Percentiles rank a stretch among this genome's conserved stretches.
These are phyloP conservation scores for Paramormyrops kingsleyae DNA, from an alignment of 2,113 vertebrate species.

Conservation along the genomic window DNA sequence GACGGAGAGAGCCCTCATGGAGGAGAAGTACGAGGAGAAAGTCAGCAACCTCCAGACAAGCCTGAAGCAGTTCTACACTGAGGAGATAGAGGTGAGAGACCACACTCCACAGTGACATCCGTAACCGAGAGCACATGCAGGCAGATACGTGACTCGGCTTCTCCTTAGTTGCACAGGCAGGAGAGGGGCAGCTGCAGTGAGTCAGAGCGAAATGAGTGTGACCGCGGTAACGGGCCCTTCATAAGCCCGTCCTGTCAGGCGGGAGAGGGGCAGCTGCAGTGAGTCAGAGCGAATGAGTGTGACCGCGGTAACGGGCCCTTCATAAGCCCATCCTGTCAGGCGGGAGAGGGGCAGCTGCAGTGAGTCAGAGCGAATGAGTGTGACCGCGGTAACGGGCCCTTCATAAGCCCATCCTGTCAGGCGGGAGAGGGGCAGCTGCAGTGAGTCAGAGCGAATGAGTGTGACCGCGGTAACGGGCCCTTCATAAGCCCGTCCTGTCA, in stretches of 20 bases:
- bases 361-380: no score
- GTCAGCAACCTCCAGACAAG: conserved; percentile 75
- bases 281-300: no score
- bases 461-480: neutral
- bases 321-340: no score
- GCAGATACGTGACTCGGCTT: neutral
- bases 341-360: no score
- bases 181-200: neutral
- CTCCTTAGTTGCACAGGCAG: neutral
- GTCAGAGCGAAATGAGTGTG: no score
- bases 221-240: no score
- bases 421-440: conserved; percentile 24
- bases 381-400: neutral
- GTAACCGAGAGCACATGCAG: neutral
- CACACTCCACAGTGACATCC: neutral
- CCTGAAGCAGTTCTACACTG: conserved; percentile 77
- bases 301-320: no score
- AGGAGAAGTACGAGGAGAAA: conserved; percentile 79
- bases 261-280: no score
- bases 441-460: neutral
- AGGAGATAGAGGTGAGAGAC: conserved; percentile 72
- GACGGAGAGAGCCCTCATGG: conserved; percentile 68
- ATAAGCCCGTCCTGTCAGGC: no score
- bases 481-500: neutral
- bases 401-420: conserved; percentile 43